Evolutionary conservation across 2,888 invertebrate genomes (phyloP).

Genomic region (Clivina fossor): DNA sequence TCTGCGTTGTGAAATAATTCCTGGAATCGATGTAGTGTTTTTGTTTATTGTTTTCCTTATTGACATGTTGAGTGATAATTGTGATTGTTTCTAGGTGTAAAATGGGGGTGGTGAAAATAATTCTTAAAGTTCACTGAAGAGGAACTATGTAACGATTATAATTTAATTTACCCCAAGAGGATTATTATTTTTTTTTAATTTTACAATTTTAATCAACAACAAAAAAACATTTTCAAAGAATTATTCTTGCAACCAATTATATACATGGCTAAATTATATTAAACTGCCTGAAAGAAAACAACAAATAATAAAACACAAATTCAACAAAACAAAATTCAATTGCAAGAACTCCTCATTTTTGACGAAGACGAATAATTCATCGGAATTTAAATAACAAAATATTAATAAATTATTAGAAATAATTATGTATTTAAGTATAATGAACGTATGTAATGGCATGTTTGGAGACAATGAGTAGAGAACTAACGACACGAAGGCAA

Average conservation of each 20-base stretch:
- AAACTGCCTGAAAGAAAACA: conserved; percentile 32
- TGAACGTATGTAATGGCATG: conserved; percentile 24
- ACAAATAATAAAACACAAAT: no score
- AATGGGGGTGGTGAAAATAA: conserved; percentile 48
- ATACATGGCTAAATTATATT: conserved; percentile 27
- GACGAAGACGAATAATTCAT: no score
- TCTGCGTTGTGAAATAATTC: no score
- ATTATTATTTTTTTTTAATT: conserved; percentile 31
- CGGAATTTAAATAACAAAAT: no score
- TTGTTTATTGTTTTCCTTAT: neutral
- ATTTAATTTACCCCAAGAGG: conserved; percentile 29
- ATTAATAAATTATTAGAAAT: no score
- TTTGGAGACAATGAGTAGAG: conserved; percentile 24
- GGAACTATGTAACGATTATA: conserved; percentile 32
- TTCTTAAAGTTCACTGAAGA: conserved; percentile 43
- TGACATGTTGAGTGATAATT: neutral
- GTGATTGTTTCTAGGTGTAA: conserved; percentile 46
- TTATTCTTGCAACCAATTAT: conserved; percentile 26
- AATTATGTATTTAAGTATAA: no score
- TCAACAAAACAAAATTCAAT: no score
- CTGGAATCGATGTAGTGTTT: neutral
- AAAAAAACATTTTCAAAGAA: no score
- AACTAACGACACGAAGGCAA: no score
- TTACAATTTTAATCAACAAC: conserved; percentile 25
- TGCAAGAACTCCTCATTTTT: no score